These are phyloP conservation scores for Lasiommata megera DNA, from an alignment of 2,888 invertebrate genomes.

Conservation along the genomic window DNA sequence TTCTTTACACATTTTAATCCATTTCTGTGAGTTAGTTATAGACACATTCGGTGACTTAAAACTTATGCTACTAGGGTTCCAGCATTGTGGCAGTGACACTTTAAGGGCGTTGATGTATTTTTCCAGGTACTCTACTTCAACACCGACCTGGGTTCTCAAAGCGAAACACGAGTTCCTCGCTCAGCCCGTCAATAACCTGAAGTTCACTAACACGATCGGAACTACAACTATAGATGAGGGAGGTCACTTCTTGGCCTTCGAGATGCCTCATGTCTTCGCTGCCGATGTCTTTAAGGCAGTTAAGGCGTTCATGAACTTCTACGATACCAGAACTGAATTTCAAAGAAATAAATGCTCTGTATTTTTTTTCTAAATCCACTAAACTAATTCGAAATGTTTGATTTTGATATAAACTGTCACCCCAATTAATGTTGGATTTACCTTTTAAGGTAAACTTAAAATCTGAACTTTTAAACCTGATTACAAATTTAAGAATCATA, in stretches of 20 bases:
- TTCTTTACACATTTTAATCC: too few species aligned
- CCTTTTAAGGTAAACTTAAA: too few species aligned
- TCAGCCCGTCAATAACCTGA: slow-evolving; percentile 73
- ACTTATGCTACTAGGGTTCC: too few species aligned
- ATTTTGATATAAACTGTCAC: too few species aligned
- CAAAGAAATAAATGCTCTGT: background rate
- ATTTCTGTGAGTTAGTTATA: too few species aligned
- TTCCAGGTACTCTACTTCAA: slow-evolving; percentile 61
- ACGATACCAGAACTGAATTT: slow-evolving; percentile 20
- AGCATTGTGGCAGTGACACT: too few species aligned
- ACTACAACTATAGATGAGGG: slow-evolving; percentile 82
- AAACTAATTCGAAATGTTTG: too few species aligned
- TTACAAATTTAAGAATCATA: too few species aligned
- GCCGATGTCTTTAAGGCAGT: slow-evolving; percentile 77
- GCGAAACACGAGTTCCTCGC: slow-evolving; percentile 85
- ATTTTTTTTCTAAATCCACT: too few species aligned
- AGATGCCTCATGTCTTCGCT: slow-evolving; percentile 84
- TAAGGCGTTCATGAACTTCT: slow-evolving; percentile 33
- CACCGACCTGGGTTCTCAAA: slow-evolving; percentile 85
- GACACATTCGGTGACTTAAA: too few species aligned
- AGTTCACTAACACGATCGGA: slow-evolving; percentile 83
- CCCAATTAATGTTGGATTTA: too few species aligned
- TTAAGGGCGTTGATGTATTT: background rate
- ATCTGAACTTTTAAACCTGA: too few species aligned
- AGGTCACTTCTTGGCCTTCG: slow-evolving; percentile 91